phyloP scores from a whole-genome alignment of 2,797 vertebrate species.

The Neosalanx taihuensis region DNA sequence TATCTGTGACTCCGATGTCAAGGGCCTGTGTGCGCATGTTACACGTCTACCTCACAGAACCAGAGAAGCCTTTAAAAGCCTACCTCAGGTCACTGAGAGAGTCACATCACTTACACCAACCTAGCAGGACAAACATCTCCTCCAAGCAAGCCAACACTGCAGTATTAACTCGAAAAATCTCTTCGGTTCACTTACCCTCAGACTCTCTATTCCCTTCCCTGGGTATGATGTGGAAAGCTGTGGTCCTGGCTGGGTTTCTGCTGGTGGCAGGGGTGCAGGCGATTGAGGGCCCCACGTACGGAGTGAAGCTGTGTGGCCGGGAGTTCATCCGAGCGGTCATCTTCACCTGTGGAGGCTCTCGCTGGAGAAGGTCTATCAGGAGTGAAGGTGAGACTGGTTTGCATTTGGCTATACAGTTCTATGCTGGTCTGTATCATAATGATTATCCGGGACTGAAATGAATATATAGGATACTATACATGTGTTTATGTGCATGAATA shows the following conservation, averaged over 20 bases:
- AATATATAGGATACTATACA: no score
- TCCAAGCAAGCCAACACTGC: conserved; percentile 11
- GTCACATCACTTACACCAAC: conserved; percentile 49
- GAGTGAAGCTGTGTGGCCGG: conserved; percentile 84
- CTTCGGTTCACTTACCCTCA: not conserved
- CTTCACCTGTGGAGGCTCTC: conserved; percentile 85
- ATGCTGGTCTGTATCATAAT: no score
- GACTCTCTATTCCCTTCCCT: conserved; percentile 11
- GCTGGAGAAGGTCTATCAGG: conserved; percentile 77
- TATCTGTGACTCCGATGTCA: conserved; percentile 55
- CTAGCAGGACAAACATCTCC: conserved; percentile 24
- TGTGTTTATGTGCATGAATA: not conserved
- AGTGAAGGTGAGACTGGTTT: conserved; percentile 61
- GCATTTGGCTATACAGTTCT: not conserved
- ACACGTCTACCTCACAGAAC: conserved; percentile 28
- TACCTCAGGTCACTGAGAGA: conserved; percentile 45
- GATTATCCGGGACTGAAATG: no score
- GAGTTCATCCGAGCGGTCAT: conserved; percentile 88
- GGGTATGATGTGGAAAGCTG: conserved; percentile 66
- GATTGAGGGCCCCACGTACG: conserved; percentile 70
- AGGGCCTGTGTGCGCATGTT: conserved; percentile 45
- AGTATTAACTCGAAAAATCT: not conserved
- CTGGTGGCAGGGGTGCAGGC: conserved; percentile 65
- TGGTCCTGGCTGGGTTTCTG: conserved; percentile 67
- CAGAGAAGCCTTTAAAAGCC: conserved; percentile 69